Evolutionary conservation across 2,113 vertebrate genomes (phyloP).

Genomic region (Phodopus roborovskii): DNA sequence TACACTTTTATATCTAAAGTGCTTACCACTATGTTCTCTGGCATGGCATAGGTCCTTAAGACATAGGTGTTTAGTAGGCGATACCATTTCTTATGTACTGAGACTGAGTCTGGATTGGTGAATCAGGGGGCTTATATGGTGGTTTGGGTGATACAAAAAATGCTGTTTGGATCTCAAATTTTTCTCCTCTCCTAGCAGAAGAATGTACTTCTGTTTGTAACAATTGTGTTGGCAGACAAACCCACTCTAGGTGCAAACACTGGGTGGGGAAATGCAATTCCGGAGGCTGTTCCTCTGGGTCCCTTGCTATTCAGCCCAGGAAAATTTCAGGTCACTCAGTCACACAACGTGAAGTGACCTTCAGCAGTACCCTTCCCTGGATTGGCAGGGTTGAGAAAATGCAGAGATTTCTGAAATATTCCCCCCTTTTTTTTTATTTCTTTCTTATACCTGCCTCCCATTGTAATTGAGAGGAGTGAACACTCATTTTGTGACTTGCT

Average conservation of each 20-base stretch:
- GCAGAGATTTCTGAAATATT: neutral
- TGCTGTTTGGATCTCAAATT: neutral
- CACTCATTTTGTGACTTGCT: conserved; percentile 39
- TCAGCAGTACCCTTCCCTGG: neutral
- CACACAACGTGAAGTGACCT: neutral
- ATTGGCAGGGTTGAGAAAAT: neutral
- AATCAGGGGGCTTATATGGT: neutral
- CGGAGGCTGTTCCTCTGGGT: neutral
- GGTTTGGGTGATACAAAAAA: neutral
- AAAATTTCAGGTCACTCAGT: neutral
- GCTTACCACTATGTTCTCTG: neutral
- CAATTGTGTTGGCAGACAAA: neutral
- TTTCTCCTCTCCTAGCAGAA: neutral
- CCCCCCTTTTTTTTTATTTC: neutral
- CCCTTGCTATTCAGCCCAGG: neutral
- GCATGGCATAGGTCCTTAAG: neutral
- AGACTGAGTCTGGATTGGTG: neutral
- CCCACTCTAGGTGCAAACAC: neutral
- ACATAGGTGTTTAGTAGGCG: neutral
- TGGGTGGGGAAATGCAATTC: neutral
- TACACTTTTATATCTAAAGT: neutral
- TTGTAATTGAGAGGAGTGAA: conserved; percentile 60
- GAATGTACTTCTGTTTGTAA: neutral
- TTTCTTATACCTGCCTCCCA: neutral
- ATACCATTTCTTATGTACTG: neutral